Evolutionary conservation across 2,888 invertebrate genomes (phyloP), one percentile per base, ranked within the genome.

Genomic region (Morinoia aosen): DNA sequence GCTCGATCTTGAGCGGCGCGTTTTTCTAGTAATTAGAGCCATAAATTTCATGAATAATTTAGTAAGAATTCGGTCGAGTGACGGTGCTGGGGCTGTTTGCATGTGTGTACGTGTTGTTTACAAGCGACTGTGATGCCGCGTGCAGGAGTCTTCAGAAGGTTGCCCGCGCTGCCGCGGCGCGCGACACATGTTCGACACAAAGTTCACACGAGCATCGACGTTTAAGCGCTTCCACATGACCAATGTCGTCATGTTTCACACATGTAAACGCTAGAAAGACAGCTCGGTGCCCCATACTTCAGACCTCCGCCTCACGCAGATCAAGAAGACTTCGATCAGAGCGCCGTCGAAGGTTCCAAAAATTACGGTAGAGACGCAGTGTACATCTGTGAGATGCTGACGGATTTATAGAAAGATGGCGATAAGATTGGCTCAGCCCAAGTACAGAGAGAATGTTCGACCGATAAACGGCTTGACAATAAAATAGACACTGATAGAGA

Each of bases 361-460:
- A 93, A 93, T 57, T 93, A 57, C 93, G 93, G 57, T 93, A 33
- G 56, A 33, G 12, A 33, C 93, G 57, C 33, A 33, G 93, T 57
- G 57, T 93, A 93, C 93, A 93, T 93, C 57, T 57, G 19, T 48
- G 48, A 93, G 93, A 93, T 93, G 93, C 93, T 93, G 93, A 93
- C 56, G 93, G 56, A 93, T 93, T 93, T 93, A 93, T 93, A 93
- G 93, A 93, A 57, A 93, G 93, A 93, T 93, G 56, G 57, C 56
- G 93, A 93, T 93, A 93, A 93, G 93, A 93, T 93, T 48, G 56
- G 57, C 57, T 19, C 57, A 57, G 33, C 25, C 93, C 57, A 93
- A 57, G 93, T 93, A 93, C 93, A 93, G 93, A 93, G 93, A 93
- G 93, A 93, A 93, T 93, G 93, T 93, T 93, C 93, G 57, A n/a